Evolutionary conservation across 2,888 invertebrate genomes (phyloP), one percentile per base, ranked within the genome.

Genomic region (Ectemnius continuus): DNA sequence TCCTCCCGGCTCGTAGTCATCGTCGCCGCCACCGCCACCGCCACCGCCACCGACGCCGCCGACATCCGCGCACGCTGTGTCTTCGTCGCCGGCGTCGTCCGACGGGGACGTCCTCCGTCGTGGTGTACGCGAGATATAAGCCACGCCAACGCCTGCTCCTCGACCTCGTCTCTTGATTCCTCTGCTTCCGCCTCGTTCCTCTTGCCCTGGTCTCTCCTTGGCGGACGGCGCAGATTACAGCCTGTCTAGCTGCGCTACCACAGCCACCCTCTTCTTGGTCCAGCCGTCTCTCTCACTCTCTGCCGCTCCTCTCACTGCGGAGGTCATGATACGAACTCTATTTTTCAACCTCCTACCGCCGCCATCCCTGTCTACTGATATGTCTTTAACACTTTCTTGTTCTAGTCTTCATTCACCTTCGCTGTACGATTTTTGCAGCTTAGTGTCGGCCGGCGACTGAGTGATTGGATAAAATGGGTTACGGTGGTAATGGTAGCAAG

Each of bases 261-360:
- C 36, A 36, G 36, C 36, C 36, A 36, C 36, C 36, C 36, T 36
- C 36, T 16, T 56, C 59, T 18, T 26, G 14, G 62, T 62, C 56
- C 36, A 36, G 23, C n/a, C 67, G 56, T 52, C 47, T 36, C 61
- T 70, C 73, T 60, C 69, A 73, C 74, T 67, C 70, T 67, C 59
- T 74, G 70, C 61, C 65, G 58, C 61, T 68, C 52, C 73, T 59
- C 48, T 60, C 60, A 45, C 57, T 65, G 70, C 61, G 79, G 80
- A 83, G 83, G 82, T 82, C 82, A 81, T 70, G 70, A 61, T 60
- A 73, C 72, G 62, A 65, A 70, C 57, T 61, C 70, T 74, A 6
- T 36, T 36, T 6, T 36, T 1, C 36, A 36, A 23, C 23, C 23
- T 23, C 2, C 3, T 23, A 23, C 23, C 23, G 2, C 3, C 23